Evolutionary conservation across 2,797 vertebrate species (phyloP), one percentile per base, ranked within the genome.

Genomic region (Pseudomugil tenellus): DNA sequence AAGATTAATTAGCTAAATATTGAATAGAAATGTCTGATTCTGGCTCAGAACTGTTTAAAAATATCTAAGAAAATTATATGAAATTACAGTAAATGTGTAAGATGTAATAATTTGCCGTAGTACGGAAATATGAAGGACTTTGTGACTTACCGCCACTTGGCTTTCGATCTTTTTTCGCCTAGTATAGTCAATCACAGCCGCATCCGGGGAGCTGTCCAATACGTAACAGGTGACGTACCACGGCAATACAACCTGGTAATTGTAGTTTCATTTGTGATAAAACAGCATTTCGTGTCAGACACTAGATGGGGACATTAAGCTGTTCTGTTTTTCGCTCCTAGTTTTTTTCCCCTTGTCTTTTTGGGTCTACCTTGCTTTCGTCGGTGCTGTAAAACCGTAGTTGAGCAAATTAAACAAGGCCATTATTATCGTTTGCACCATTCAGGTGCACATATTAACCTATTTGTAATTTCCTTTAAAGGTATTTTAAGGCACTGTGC

Each of bases 131-230:
- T 73, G 23, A 69, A 80, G 73, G 58, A 72, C 73, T 89, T 86
- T 63, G 70, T 78, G 71, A 91, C 92, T 93, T 92, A 93, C 92
- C 92, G 90, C 93, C 92, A 93, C 92, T 92, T 84, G 77, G 84
- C 86, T 92, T 86, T 86, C 86, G 90, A 89, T 88, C 84, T 89
- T 88, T 86, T 91, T 87, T 88, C 81, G 85, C 88, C 76, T 91
- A 71, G 89, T 89, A 76, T 84, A 90, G 87, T 92, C 88, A 93
- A 87, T 92, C 91, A 92, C 90, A 92, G 88, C 88, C 87, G 92
- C 91, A 93, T 94, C 93, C 92, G 92, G 93, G 92, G 91, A 93
- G 89, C 86, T 85, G 90, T 79, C 86, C 86, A 57, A 83, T 84
- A 91, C 91, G 90, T 90, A 82, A 77, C 59, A 53, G 10, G 1